Base-by-base conservation (phyloP, 2,113 vertebrate genomes). In the Aplodontia rufa region DNA sequence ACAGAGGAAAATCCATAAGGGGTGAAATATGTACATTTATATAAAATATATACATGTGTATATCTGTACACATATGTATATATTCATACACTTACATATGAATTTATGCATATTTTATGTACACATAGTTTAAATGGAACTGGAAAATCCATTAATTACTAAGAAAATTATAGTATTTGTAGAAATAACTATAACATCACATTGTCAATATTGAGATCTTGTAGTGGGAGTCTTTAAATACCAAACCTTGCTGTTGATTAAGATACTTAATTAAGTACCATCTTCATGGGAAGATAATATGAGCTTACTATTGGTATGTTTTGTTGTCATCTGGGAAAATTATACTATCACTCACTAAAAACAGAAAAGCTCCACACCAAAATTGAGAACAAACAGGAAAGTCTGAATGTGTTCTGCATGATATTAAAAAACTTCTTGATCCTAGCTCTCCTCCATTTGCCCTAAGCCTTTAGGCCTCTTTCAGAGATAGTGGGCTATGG, bases 281-380 rank as follows among this genome's bases (percentile, higher is more conserved):
- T 60, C n/a, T 53, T 95, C 80, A 89, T 60, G 45, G n/a, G 58
- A 96, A 91, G 74, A 93, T 94, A 88, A 42, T 96, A 45, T 74
- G 93, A 96, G 96, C 97, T 97, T 53, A 1, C 76, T 97, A 64
- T 88, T 24, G 1, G 55, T 90, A 49, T 93, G 45, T 93, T 96
- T 97, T 97, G 51, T 79, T 96, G 64, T 93, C 92, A 76, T 96
- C 92, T 97, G 93, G 86, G 95, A 97, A 96, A 94, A 96, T 94
- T 95, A 94, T 37, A 60, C 79, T 97, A 95, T 95, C 86, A 97
- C 78, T 32, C 91, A 53, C 69, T 85, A 91, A 95, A 95, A 93
- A 94, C 19, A 87, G 87, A 90, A 97, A 97, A 97, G 83, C 94
- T 96, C 69, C 76, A 97, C 91, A 72, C 47, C 60, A 3, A 93